phyloP scores from a whole-genome alignment of 2,113 vertebrate genomes.

The Cynoglossus semilaevis region DNA sequence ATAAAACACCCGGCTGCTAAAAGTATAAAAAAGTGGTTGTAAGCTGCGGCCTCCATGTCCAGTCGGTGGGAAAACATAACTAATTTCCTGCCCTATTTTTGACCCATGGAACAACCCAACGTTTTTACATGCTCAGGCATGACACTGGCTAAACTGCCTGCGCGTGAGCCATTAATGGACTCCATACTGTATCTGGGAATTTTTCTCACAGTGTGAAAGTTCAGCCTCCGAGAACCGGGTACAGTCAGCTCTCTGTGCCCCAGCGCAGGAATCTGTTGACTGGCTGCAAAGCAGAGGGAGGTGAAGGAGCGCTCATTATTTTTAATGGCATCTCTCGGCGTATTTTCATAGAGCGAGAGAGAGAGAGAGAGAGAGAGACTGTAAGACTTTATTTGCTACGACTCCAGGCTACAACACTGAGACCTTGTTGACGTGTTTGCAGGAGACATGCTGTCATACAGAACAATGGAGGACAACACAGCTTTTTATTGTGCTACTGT shows the following conservation, averaged over 20 bases:
- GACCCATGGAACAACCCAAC: conserved; percentile 36
- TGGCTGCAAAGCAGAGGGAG: conserved; percentile 41
- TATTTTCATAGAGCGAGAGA: not conserved
- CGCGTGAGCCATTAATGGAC: conserved; percentile 47
- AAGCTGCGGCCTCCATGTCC: conserved; percentile 12
- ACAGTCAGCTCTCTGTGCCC: conserved; percentile 47
- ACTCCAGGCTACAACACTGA: conserved; percentile 27
- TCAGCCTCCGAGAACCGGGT: conserved; percentile 2
- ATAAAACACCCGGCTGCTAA: conserved; percentile 44
- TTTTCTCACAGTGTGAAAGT: conserved; percentile 66
- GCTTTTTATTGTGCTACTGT: too few species aligned
- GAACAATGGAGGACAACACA: not conserved
- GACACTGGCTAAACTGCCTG: conserved; percentile 47
- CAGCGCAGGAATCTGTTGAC: conserved; percentile 52
- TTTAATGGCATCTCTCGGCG: conserved; percentile 59
- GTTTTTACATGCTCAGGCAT: conserved; percentile 31
- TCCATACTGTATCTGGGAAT: conserved; percentile 43
- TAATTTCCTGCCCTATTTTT: conserved; percentile 63
- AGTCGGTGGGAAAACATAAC: conserved; percentile 39
- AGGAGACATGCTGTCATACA: not conserved
- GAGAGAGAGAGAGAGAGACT: conserved; percentile 15
- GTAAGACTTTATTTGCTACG: not conserved
- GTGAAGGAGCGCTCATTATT: conserved; percentile 66
- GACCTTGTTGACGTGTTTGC: conserved; percentile 5
- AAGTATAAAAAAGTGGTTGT: conserved; percentile 28